A percentile compares a stretch with the other conserved stretches of the same genome.
phyloP scores from a whole-genome alignment of 2,888 invertebrate species.

The Temnothorax rugatulus region DNA sequence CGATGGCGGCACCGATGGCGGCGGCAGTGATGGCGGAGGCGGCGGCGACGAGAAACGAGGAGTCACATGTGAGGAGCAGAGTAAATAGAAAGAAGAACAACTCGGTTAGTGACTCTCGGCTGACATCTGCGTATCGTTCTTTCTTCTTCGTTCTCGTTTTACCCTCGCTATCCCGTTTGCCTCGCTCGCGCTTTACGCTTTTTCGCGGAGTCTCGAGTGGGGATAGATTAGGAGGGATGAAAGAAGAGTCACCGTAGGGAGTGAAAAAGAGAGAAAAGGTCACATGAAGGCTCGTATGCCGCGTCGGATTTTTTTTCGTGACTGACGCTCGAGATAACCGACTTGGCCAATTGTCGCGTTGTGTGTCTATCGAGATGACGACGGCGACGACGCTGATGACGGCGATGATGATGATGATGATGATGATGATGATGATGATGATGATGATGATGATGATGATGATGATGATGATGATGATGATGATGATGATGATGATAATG shows the following conservation, averaged over 20 bases:
- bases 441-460: not conserved
- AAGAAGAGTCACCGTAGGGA: slow-evolving; percentile 5
- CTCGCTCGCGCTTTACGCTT: slow-evolving; percentile 31
- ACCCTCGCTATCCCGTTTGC: slow-evolving; percentile 22
- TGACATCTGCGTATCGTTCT: slow-evolving; percentile 26
- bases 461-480: not conserved
- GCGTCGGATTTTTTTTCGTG: slow-evolving; percentile 13
- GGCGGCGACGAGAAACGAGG: slow-evolving; percentile 75
- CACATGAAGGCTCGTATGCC: not conserved
- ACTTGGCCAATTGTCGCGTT: slow-evolving; percentile 82
- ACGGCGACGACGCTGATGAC: slow-evolving; percentile 3
- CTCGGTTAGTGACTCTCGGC: slow-evolving; percentile 76
- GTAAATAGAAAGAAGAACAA: slow-evolving; percentile 82
- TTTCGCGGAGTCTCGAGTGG: slow-evolving; percentile 1
- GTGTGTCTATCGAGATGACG: slow-evolving; percentile 81
- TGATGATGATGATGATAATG: not conserved
- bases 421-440: not conserved
- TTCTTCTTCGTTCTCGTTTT: slow-evolving; percentile 36
- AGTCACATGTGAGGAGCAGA: slow-evolving; percentile 79
- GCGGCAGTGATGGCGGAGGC: slow-evolving; percentile 62
- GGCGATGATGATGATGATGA: slow-evolving; percentile 3
- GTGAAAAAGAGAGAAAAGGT: slow-evolving; percentile 22
- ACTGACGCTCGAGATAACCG: slow-evolving; percentile 24
- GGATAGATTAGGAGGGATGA: not conserved
- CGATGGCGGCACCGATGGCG: not conserved